Evolutionary conservation across 2,113 vertebrate species (phyloP), one percentile per base, ranked within the genome.

Genomic region (Recurvirostra avosetta): DNA sequence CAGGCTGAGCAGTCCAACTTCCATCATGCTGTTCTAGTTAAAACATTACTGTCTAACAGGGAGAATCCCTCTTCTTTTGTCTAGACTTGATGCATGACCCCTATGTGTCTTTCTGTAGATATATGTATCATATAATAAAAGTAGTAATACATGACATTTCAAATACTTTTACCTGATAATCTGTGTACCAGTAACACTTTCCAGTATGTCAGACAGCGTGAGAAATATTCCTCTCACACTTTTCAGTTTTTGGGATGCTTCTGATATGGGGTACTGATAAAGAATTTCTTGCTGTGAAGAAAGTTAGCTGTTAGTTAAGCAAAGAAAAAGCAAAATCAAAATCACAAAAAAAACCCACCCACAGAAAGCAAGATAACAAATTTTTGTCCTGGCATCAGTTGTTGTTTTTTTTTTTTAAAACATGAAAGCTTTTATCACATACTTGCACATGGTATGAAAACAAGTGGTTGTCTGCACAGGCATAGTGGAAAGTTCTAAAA

Each of bases 181-280:
- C 92, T 97, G 98, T 55, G 99, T 98, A 73, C 99, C 99, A 12
- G 99, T 99, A 94, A 99, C 98, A 66, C 98, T 99, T 98, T 99
- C 99, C 98, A 99, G 97, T 99, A 99, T 99, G 97, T 99, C 99
- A 94, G 99, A 99, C 15, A 99, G 98, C 0, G 99, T 99, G 74
- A 99, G 98, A 98, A 99, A 99, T 98, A 99, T 99, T 62, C 99
- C 99, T 65, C 99, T 97, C 78, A 99, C 98, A 63, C 98, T 99
- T 96, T 99, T 99, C 91, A 99, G 98, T 97, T 99, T 99, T 76
- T 98, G 93, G 71, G 99, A 99, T 15, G 99, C 98, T 86, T 99
- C 99, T 56, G 99, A 99, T 80, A 97, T 86, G 9, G 99, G 99
- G 83, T 99, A 99, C 96, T 99, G 99, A 97, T 99, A 99, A 96